Conservation (phyloP, 2,113 vertebrate genomes). For the Elephas maximus region DNA sequence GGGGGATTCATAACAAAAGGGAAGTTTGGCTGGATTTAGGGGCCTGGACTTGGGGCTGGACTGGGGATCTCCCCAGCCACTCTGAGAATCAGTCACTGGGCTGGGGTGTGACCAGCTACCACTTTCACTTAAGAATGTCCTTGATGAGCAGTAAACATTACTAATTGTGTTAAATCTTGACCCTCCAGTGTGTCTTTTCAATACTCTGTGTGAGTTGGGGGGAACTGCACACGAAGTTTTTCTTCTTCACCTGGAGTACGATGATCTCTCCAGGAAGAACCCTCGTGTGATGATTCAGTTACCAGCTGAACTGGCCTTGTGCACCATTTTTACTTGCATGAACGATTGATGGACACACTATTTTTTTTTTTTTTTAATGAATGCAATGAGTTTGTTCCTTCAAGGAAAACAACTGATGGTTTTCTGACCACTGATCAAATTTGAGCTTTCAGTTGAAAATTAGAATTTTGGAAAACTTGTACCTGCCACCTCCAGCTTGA, state of each 20-base stretch:
- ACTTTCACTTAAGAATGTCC: not conserved
- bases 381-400: fast-evolving
- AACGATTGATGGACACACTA: fast-evolving
- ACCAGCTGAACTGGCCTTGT: fast-evolving
- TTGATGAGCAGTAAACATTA: not conserved
- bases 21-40: not conserved
- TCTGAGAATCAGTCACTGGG: not conserved
- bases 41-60: fast-evolving
- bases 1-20: not conserved
- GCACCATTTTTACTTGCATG: fast-evolving
- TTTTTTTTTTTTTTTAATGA: too few relatives aligned
- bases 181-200: not conserved
- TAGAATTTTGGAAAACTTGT: not conserved
- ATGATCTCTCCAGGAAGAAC: fast-evolving
- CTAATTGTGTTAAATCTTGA: not conserved
- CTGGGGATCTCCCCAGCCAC: fast-evolving
- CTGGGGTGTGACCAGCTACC: not conserved
- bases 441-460: fast-evolving
- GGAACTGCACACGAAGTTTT: fast-evolving
- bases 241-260: too few relatives aligned
- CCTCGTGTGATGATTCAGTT: fast-evolving
- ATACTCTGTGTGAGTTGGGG: too few relatives aligned
- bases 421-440: fast-evolving
- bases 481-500: not conserved
- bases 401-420: fast-evolving